Percentiles rank a stretch among this genome's conserved stretches.
These are phyloP conservation scores for Sebastes oblongus DNA, from an alignment of 2,797 vertebrate species.

Conservation along the genomic window DNA sequence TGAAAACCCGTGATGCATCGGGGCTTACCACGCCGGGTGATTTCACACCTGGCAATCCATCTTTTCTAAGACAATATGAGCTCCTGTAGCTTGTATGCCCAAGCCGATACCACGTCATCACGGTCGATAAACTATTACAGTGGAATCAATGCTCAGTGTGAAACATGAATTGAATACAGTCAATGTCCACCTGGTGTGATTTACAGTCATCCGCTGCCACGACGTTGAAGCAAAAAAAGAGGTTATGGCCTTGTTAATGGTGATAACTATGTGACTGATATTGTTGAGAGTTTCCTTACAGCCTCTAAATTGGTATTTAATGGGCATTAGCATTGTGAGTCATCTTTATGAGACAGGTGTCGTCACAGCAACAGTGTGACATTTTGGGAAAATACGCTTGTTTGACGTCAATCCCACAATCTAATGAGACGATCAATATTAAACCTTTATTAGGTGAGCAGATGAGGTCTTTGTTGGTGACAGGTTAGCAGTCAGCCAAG, in stretches of 20 bases:
- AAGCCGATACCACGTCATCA: not conserved
- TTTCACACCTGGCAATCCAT: constrained; percentile 41
- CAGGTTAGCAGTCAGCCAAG: not conserved
- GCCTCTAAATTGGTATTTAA: not conserved
- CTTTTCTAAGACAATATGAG: constrained; percentile 20
- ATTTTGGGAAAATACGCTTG: not conserved
- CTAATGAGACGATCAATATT: constrained; percentile 6
- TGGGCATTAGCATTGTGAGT: not conserved
- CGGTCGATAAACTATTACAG: constrained; percentile 61
- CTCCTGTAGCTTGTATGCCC: not conserved
- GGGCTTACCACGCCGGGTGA: not conserved
- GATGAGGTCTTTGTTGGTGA: not conserved
- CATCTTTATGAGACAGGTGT: not conserved
- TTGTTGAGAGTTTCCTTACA: not conserved
- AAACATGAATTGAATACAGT: constrained; percentile 33
- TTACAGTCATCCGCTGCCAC: not conserved
- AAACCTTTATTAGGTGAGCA: not conserved
- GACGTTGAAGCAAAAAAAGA: not conserved
- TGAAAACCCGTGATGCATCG: constrained; percentile 36
- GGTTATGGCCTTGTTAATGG: not conserved
- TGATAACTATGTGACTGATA: not conserved
- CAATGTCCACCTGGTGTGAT: constrained; percentile 8
- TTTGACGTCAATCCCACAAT: not conserved
- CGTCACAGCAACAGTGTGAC: not conserved
- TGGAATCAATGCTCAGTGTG: constrained; percentile 29